Conservation (phyloP, 2,888 invertebrate species). For the Acleris literana region DNA sequence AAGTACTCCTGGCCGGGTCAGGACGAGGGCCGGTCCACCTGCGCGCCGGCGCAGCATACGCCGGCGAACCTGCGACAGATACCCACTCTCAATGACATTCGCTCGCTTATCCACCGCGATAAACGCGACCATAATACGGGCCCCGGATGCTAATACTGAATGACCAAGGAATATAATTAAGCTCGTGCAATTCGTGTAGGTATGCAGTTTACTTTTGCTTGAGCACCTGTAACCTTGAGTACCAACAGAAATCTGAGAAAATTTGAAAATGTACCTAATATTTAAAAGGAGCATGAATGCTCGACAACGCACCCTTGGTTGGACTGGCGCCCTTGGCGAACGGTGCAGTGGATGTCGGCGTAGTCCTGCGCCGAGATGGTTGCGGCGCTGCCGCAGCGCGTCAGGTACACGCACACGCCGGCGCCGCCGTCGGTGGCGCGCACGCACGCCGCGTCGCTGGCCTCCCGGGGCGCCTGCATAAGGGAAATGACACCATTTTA, state of each 20-base stretch:
- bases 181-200: too few species aligned
- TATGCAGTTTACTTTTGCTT: too few species aligned
- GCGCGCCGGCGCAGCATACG: constrained; percentile 65
- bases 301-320: constrained; percentile 12
- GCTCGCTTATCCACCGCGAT: neutral
- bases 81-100: neutral
- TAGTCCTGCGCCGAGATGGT: constrained; percentile 56
- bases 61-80: constrained; percentile 70
- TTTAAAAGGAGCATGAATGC: too few species aligned
- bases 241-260: too few species aligned
- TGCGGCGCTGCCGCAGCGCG: constrained; percentile 59
- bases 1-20: constrained; percentile 10
- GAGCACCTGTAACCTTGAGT: too few species aligned
- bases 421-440: constrained; percentile 48
- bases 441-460: constrained; percentile 48
- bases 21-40: constrained; percentile 15
- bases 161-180: too few species aligned
- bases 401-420: constrained; percentile 69
- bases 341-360: constrained; percentile 57
- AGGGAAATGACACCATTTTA: neutral
- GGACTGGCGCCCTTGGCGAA: constrained; percentile 40
- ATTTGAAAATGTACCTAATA: too few species aligned
- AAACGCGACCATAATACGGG: too few species aligned
- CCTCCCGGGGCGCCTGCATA: constrained; percentile 50
- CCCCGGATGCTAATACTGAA: too few species aligned